These are phyloP conservation scores for Schizopygopsis malacanthus DNA, from an alignment of 2,797 vertebrate species.

Conservation along the genomic window DNA sequence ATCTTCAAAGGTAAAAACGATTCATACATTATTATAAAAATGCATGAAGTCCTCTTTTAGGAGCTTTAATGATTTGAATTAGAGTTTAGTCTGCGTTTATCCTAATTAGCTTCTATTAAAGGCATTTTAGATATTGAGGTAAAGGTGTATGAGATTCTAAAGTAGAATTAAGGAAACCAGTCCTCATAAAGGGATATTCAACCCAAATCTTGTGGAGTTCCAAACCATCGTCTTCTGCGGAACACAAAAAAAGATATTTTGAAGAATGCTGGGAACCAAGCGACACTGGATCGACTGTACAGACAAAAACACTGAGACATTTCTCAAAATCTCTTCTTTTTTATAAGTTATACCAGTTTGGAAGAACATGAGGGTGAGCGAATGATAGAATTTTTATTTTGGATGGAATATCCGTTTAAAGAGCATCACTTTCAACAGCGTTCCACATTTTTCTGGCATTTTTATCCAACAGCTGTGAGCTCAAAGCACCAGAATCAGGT, in stretches of 20 bases:
- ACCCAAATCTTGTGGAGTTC: background rate
- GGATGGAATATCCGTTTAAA: background rate
- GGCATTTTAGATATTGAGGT: background rate
- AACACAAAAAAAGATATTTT: background rate
- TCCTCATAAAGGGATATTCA: background rate
- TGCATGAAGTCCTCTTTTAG: no score
- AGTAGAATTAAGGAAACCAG: background rate
- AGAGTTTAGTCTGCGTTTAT: background rate
- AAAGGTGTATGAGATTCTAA: background rate
- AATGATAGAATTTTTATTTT: background rate
- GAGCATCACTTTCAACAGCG: background rate
- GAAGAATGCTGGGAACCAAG: background rate
- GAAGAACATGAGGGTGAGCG: background rate
- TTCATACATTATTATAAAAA: background rate
- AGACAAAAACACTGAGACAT: background rate
- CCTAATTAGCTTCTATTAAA: background rate
- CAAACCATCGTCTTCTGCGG: no score
- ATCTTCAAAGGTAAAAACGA: background rate
- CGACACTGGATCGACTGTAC: background rate
- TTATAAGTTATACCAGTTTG: background rate
- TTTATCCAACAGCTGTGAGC: conserved; percentile 20
- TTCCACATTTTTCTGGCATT: conserved; percentile 24
- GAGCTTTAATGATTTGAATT: background rate
- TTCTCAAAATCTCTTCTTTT: background rate
- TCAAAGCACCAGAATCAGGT: conserved; percentile 28